These are phyloP conservation scores for Podotricha telesiphe DNA, from an alignment of 2,888 invertebrate genomes.

Conservation along the genomic window DNA sequence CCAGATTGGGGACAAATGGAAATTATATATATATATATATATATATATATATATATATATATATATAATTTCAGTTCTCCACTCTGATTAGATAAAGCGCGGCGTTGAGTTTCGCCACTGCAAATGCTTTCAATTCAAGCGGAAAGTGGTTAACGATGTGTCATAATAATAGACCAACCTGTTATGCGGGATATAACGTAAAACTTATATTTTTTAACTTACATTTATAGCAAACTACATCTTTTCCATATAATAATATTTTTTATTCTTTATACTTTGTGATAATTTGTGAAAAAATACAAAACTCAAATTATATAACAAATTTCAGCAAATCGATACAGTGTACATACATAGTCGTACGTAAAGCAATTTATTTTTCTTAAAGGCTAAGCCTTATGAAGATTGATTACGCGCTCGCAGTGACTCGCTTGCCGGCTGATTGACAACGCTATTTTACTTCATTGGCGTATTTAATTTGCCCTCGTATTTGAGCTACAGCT, in stretches of 20 bases:
- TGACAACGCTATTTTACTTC: conserved; percentile 79
- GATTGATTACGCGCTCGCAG: conserved; percentile 70
- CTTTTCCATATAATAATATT: too few species aligned
- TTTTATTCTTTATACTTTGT: not conserved
- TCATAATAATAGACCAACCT: too few species aligned
- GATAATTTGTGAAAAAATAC: not conserved
- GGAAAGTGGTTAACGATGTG: too few species aligned
- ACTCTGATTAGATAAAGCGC: too few species aligned
- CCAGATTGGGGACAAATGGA: too few species aligned
- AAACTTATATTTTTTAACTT: too few species aligned
- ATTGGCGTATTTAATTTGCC: conserved; percentile 77
- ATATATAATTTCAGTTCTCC: too few species aligned
- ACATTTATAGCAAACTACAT: conserved; percentile 25
- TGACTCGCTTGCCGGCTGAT: conserved; percentile 68
- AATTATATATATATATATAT: too few species aligned
- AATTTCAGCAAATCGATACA: conserved; percentile 18
- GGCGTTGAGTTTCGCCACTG: too few species aligned
- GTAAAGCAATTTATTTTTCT: conserved; percentile 73
- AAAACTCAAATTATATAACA: conserved; percentile 9
- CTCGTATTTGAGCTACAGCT: conserved; percentile 43
- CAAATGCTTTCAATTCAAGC: too few species aligned
- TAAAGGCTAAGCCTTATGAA: conserved; percentile 71
- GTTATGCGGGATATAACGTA: too few species aligned
- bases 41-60: too few species aligned
- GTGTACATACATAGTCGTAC: conserved; percentile 21